Conservation (phyloP, 2,888 invertebrate genomes). For the Zelleria hepariella region DNA sequence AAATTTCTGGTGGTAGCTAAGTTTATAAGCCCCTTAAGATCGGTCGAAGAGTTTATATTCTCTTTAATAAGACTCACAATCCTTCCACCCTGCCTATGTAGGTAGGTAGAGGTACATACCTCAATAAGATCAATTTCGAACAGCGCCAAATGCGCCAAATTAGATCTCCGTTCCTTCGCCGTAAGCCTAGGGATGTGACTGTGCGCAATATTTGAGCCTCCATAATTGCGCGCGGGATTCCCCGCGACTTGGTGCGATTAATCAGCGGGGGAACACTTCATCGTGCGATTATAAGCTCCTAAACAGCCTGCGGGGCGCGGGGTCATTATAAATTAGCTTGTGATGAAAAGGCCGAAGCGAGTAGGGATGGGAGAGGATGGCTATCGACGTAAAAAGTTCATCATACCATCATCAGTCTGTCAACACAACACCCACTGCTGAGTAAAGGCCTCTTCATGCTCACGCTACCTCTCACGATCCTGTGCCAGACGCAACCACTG, state of each 20-base stretch:
- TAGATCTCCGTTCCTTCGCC: not conserved
- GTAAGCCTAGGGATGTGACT: slow-evolving; percentile 9
- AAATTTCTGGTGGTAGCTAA: too few relatives aligned
- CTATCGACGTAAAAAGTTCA: slow-evolving; percentile 1
- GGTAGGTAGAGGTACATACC: not conserved
- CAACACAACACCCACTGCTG: not conserved
- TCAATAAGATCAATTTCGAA: not conserved
- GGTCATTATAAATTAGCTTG: slow-evolving; percentile 63
- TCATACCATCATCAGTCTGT: too few relatives aligned
- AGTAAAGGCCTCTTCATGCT: too few relatives aligned
- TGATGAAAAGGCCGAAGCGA: slow-evolving; percentile 44
- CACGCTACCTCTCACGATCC: too few relatives aligned
- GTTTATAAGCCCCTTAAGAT: too few relatives aligned
- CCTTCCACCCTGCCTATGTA: too few relatives aligned
- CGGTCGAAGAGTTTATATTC: too few relatives aligned
- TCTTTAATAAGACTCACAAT: too few relatives aligned
- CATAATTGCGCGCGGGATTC: slow-evolving; percentile 29
- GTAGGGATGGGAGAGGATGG: slow-evolving; percentile 23
- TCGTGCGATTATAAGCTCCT: slow-evolving; percentile 69
- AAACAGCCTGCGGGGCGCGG: slow-evolving; percentile 47
- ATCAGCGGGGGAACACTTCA: slow-evolving; percentile 61
- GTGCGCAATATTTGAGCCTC: slow-evolving; percentile 24
- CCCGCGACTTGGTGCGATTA: slow-evolving; percentile 37
- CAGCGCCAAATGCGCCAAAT: not conserved
- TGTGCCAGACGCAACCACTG: too few relatives aligned